phyloP scores from a whole-genome alignment of 2,888 invertebrate species.

The Sabellastarte sp. region DNA sequence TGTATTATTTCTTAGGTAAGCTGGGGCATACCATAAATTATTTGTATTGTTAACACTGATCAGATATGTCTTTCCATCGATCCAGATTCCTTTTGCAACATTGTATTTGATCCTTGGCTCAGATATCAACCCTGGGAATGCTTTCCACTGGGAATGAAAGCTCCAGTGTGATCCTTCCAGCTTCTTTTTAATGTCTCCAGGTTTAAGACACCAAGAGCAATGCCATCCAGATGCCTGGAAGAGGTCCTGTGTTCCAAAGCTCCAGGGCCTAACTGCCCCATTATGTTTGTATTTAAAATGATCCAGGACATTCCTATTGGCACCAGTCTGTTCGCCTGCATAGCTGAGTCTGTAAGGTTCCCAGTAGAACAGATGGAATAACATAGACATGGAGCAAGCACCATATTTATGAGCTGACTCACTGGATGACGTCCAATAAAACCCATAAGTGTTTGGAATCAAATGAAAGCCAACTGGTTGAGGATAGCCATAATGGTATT shows the following conservation, averaged over 20 bases:
- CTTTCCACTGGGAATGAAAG: neutral
- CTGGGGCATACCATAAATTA: too few species aligned
- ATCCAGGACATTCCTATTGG: neutral
- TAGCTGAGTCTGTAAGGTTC: neutral
- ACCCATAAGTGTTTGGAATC: neutral
- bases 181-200: conserved; percentile 6
- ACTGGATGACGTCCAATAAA: neutral
- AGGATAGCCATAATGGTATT: neutral
- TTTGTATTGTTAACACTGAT: too few species aligned
- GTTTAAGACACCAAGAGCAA: conserved; percentile 8
- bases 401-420: neutral
- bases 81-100: neutral
- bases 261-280: neutral
- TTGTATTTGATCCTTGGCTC: neutral
- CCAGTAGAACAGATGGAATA: neutral
- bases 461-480: neutral
- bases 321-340: neutral
- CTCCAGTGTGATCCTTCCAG: conserved; percentile 4
- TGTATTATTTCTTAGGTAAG: too few species aligned
- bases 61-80: too few species aligned
- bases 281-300: neutral
- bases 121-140: neutral
- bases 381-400: neutral
- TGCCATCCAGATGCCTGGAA: conserved; percentile 5
- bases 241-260: neutral